Conservation (phyloP, 2,113 vertebrate genomes). For the Gymnobelideus leadbeateri region DNA sequence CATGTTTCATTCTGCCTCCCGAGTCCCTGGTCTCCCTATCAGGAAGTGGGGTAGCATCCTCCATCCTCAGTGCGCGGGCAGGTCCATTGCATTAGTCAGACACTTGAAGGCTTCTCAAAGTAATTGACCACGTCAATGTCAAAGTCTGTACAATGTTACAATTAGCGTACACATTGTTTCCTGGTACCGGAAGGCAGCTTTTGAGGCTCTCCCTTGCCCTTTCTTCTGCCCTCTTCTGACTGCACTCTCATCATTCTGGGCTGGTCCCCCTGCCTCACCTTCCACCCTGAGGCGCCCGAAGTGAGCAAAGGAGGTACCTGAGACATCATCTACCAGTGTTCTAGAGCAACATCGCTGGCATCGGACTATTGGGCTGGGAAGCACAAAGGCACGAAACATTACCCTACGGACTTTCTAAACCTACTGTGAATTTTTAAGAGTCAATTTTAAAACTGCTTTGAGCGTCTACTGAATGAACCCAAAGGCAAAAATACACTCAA, state of each 20-base stretch:
- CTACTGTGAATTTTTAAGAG: not conserved
- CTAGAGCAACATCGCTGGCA: not conserved
- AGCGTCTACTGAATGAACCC: not conserved
- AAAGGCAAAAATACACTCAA: not conserved
- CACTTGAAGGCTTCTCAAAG: not conserved
- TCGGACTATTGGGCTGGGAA: not conserved
- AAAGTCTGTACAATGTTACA: not conserved
- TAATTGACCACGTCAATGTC: too few species aligned
- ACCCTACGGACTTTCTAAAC: not conserved
- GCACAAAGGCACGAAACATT: not conserved
- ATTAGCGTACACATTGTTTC: not conserved
- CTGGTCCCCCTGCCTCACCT: not conserved
- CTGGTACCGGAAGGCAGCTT: too few species aligned
- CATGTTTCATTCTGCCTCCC: not conserved
- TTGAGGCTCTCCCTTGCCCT: too few species aligned
- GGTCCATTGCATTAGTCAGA: not conserved
- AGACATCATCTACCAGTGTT: not conserved
- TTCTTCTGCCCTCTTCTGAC: not conserved
- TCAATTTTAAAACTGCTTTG: not conserved
- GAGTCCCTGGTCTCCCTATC: not conserved
- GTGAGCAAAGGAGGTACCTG: not conserved
- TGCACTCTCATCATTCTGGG: rapidly evolving
- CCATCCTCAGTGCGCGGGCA: not conserved
- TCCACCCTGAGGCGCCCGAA: not conserved
- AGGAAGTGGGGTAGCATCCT: not conserved